Conservation (phyloP, 2,113 vertebrate species). For the Myiopsitta monachus region DNA sequence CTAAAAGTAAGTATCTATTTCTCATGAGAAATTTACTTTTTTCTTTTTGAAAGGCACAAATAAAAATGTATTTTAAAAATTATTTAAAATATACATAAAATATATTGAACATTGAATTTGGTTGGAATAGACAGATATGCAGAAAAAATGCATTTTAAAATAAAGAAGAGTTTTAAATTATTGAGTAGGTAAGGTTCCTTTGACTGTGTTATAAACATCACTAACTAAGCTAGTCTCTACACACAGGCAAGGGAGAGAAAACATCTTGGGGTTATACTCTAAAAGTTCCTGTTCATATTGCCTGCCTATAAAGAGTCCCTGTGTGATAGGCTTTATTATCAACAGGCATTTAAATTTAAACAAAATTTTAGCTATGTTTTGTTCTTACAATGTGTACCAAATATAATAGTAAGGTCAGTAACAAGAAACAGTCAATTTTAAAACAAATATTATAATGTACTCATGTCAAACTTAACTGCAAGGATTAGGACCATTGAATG, state of each 20-base stretch:
- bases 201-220: neutral
- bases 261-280: accelerated
- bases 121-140: neutral
- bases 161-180: neutral
- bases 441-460: neutral
- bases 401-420: neutral
- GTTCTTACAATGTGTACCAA: neutral
- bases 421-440: neutral
- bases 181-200: neutral
- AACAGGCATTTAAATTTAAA: neutral
- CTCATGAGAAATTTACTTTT: neutral
- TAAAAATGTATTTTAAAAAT: neutral
- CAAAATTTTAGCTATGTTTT: neutral
- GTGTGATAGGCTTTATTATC: neutral
- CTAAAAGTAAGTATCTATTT: neutral
- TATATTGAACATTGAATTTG: neutral
- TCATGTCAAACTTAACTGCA: neutral
- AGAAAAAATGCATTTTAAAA: neutral
- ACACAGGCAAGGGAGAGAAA: neutral
- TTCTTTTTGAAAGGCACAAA: neutral
- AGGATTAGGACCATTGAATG: neutral
- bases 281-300: neutral
- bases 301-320: neutral
- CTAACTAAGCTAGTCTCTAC: neutral
- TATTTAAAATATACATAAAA: neutral